Evolutionary conservation across 1,140 invertebrate genomes (phyloP), one percentile per base, ranked within the genome.

Genomic region (Lineus longissimus): DNA sequence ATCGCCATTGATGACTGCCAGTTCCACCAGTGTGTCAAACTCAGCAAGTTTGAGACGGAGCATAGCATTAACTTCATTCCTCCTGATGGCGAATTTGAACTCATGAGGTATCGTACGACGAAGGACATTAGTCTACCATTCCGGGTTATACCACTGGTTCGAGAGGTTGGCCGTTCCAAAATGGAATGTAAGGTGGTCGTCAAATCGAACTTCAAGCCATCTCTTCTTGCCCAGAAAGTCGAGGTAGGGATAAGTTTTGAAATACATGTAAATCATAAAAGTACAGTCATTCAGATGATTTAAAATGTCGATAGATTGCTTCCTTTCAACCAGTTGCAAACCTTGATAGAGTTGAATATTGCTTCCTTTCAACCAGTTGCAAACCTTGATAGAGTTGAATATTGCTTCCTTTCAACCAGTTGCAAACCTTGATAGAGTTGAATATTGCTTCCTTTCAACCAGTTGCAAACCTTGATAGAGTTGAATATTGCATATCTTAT

Each of bases 11-110:
- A 99, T 76, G 97, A 99, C 84, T 99, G 97, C 76, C 97, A 99
- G 84, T 99, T 99, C 84, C 97, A 99, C 85, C 97, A 99, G 81
- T 99, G 97, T 82, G 97, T 99, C 9, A 99, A 99, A 82, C 86
- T 99, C 33, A 97, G 94, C 74, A 99, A 99, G 86, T 99, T 99
- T 83, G 97, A 99, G 84, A 98, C 96, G 0, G 97, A 99, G 83
- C 97, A 99, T 86, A 96, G 95, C 74, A 99, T 99, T 78, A 97
- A 94, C 73, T 99, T 99, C 84, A 99, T 99, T 80, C 97, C 97
- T 66, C 97, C 97, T 2, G 97, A 99, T 84, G 97, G 97, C 60
- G 97, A 99, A 86, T 99, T 98, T 83, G 97, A 99, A 83, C 86
- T 99, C 4, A 99, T 99, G 97, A 93, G 94, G 90, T 94, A 99